phyloP scores from a whole-genome alignment of 2,113 vertebrate genomes.

The Psammodynastes pulverulentus region DNA sequence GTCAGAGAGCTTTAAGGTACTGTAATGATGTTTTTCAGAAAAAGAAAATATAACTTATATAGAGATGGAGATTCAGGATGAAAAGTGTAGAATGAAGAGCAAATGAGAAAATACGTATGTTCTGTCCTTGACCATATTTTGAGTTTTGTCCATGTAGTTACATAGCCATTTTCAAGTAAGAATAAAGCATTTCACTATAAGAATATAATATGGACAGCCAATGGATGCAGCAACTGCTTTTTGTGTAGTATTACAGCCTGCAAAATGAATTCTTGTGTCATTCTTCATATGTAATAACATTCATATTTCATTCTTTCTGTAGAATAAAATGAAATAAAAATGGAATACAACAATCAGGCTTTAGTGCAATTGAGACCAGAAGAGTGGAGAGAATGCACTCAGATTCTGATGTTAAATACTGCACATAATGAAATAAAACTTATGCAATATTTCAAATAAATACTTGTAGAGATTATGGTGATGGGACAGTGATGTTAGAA shows the following conservation, averaged over 20 bases:
- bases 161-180: background rate
- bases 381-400: background rate
- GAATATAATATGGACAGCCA: background rate
- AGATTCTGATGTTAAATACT: background rate
- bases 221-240: background rate
- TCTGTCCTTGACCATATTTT: background rate
- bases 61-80: background rate
- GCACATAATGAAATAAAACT: background rate
- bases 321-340: background rate
- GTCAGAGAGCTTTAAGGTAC: background rate
- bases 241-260: background rate
- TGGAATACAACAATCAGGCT: background rate
- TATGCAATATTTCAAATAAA: background rate
- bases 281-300: background rate
- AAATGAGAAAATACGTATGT: background rate
- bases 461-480: background rate
- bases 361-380: background rate
- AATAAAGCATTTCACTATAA: background rate
- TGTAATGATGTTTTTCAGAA: background rate
- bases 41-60: background rate
- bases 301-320: background rate
- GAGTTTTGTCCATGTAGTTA: background rate
- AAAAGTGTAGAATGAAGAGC: background rate
- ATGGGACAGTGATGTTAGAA: background rate
- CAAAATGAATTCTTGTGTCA: background rate